Percentiles rank a stretch among this genome's conserved stretches.
Evolutionary conservation across 2,113 vertebrate species (phyloP).

Genomic region (Columba janthina): DNA sequence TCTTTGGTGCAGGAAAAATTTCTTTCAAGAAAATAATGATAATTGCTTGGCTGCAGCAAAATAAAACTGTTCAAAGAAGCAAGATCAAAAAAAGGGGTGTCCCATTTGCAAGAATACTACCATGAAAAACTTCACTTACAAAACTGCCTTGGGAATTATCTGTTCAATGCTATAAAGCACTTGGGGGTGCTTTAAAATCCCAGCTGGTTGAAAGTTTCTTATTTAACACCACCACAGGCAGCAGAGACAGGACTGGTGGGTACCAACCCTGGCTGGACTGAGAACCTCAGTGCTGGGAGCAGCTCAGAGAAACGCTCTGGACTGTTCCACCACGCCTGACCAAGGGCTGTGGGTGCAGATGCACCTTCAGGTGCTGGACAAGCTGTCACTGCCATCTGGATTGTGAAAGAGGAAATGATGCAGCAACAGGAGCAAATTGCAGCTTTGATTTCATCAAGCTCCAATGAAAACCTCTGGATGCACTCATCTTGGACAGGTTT

Average conservation of each 20-base stretch:
- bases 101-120: neutral
- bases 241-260: neutral
- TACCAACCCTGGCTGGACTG: neutral
- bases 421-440: neutral
- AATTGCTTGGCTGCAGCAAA: neutral
- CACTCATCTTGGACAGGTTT: neutral
- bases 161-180: neutral
- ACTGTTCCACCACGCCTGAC: rapidly evolving
- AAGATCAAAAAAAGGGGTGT: neutral
- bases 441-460: neutral
- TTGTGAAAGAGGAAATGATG: constrained; percentile 9
- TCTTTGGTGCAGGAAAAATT: neutral
- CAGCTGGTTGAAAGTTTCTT: neutral
- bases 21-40: neutral
- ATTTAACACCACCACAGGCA: neutral
- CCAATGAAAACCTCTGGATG: neutral
- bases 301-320: neutral
- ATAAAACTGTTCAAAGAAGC: neutral
- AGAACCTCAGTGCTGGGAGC: neutral
- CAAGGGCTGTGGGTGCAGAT: neutral
- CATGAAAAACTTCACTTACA: neutral
- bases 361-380: neutral
- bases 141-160: neutral
- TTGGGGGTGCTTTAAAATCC: neutral
- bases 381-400: neutral